A percentile compares a stretch with the other conserved stretches of the same genome.
Conservation (phyloP, 2,797 vertebrate genomes). For the Melanotaenia pygmaea region DNA sequence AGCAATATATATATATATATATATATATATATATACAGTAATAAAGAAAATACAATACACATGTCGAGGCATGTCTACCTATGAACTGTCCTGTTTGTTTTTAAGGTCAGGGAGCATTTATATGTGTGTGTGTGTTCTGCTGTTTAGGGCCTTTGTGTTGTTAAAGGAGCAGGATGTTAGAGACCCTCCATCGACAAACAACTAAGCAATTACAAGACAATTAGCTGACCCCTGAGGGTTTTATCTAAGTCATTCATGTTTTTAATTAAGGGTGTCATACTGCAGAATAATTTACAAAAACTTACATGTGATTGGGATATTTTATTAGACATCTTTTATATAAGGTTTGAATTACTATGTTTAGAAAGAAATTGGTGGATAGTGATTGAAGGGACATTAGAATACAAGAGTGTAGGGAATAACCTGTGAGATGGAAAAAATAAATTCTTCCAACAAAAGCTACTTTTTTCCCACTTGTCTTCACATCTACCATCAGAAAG, state of each 20-base stretch:
- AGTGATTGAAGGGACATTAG: neutral
- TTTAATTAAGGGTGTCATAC: neutral
- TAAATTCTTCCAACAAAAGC: constrained; percentile 16
- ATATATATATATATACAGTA: too few species aligned
- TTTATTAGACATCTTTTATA: neutral
- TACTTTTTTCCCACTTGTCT: constrained; percentile 33
- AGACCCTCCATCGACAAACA: constrained; percentile 58
- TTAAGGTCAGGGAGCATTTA: constrained; percentile 35
- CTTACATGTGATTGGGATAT: neutral
- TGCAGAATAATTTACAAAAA: neutral
- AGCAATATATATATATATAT: neutral
- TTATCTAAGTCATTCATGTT: constrained; percentile 47
- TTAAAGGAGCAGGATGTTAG: constrained; percentile 54
- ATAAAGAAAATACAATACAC: neutral
- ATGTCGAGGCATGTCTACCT: neutral
- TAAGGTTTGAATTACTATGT: neutral
- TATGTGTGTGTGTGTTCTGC: constrained; percentile 36
- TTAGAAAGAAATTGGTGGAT: neutral
- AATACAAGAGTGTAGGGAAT: neutral
- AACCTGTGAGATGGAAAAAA: neutral
- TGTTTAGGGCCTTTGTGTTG: constrained; percentile 70
- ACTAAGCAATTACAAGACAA: constrained; percentile 67
- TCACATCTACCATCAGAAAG: constrained; percentile 38
- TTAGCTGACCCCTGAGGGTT: constrained; percentile 59
- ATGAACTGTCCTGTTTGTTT: constrained; percentile 41